Conservation (phyloP, 2,113 vertebrate species). For the Neofelis nebulosa region DNA sequence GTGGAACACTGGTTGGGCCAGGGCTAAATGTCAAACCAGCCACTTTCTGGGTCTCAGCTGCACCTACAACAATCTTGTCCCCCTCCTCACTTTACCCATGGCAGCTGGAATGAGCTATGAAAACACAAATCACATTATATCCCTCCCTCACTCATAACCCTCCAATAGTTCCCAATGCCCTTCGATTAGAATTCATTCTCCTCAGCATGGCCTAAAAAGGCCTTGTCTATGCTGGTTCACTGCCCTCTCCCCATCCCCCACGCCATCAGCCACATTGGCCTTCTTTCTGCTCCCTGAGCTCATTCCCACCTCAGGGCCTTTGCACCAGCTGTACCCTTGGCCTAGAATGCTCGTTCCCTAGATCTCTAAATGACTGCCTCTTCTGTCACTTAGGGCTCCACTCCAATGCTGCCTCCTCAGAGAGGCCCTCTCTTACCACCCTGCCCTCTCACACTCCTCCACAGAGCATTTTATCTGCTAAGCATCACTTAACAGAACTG, state of each 20-base stretch:
- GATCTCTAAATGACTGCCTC: conserved; percentile 1
- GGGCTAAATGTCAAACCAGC: neutral
- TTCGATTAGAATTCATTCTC: neutral
- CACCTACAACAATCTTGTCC: neutral
- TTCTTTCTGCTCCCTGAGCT: conserved; percentile 68
- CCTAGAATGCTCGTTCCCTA: conserved; percentile 62
- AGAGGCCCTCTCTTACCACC: neutral
- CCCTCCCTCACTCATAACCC: neutral
- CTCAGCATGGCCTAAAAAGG: conserved; percentile 54
- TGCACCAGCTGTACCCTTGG: conserved; percentile 70
- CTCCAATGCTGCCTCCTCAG: neutral
- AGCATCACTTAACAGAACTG: neutral
- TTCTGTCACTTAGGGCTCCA: neutral
- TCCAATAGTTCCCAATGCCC: neutral
- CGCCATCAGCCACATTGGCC: conserved; percentile 38
- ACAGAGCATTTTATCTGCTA: neutral
- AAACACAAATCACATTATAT: neutral
- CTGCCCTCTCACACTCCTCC: neutral
- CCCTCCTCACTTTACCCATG: neutral
- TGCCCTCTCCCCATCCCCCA: neutral
- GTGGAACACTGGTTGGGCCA: neutral
- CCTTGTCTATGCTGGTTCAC: conserved; percentile 23
- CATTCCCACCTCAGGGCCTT: conserved; percentile 75
- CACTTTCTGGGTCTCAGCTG: conserved; percentile 26
- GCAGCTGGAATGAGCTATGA: neutral